Conservation (phyloP, 2,888 invertebrate genomes). For the Callosobruchus maculatus region DNA sequence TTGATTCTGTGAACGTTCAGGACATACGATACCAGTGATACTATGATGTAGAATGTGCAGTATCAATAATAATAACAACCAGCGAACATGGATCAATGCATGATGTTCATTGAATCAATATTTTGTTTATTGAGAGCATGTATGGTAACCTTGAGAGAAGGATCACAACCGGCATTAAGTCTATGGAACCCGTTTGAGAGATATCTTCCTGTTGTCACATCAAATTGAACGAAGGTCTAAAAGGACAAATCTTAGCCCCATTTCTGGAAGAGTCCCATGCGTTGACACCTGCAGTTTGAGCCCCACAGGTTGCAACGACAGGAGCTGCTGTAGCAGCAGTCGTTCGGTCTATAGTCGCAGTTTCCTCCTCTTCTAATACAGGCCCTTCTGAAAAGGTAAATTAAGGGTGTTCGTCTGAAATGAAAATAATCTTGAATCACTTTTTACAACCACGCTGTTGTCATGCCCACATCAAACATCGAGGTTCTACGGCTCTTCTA, state of each 20-base stretch:
- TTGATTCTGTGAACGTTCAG: too few species aligned
- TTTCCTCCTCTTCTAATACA: conserved; percentile 78
- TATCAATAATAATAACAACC: too few species aligned
- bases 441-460: conserved; percentile 38
- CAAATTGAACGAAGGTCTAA: not conserved
- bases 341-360: conserved; percentile 80
- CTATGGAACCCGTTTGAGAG: not conserved
- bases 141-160: not conserved
- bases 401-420: conserved; percentile 77
- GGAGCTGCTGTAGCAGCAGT: conserved; percentile 82
- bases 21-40: too few species aligned
- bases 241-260: conserved; percentile 60
- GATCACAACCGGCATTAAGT: not conserved
- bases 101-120: too few species aligned
- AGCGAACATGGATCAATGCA: too few species aligned
- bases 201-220: not conserved
- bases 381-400: conserved; percentile 81
- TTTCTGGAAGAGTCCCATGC: conserved; percentile 85
- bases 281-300: conserved; percentile 82
- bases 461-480: not conserved
- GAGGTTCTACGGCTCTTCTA: not conserved
- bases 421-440: conserved; percentile 53
- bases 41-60: too few species aligned
- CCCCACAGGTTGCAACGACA: conserved; percentile 89
- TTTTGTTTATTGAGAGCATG: too few species aligned